A percentile compares a stretch with the other conserved stretches of the same genome.
Conservation (phyloP, 2,797 vertebrate genomes). For the Anguilla megastoma region DNA sequence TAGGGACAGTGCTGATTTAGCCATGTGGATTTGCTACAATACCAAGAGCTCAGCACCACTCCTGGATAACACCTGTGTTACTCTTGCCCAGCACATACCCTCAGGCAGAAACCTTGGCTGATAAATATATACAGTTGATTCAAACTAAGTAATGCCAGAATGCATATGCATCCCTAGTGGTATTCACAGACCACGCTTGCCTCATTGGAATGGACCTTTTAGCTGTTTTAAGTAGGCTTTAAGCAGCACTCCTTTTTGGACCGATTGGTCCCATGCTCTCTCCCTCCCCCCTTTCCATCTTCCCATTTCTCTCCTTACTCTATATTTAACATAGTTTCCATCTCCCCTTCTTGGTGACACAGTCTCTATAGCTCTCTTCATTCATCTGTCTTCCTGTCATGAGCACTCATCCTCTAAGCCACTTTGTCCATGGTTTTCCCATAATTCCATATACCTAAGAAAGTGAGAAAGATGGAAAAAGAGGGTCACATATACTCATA, state of each 20-base stretch:
- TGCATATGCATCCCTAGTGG: background rate
- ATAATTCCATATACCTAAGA: constrained; percentile 53
- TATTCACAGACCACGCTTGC: background rate
- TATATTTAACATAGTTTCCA: constrained; percentile 29
- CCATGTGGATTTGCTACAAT: background rate
- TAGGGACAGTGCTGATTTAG: background rate
- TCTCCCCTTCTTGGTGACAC: constrained; percentile 14
- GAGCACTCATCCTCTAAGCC: constrained; percentile 43
- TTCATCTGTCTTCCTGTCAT: constrained; percentile 58
- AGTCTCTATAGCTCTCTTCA: constrained; percentile 7
- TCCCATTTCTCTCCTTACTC: constrained; percentile 34
- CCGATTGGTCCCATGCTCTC: background rate
- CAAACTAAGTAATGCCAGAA: background rate
- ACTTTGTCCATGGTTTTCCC: constrained; percentile 39
- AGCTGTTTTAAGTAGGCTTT: constrained; percentile 5
- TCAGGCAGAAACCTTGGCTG: background rate
- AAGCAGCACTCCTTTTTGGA: background rate
- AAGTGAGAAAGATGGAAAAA: constrained; percentile 55
- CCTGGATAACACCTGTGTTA: background rate
- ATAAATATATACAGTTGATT: background rate
- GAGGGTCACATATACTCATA: constrained; percentile 68
- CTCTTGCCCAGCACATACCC: background rate
- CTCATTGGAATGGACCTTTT: background rate
- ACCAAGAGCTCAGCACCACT: background rate
- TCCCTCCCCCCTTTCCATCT: background rate